Conservation (phyloP, 1,140 invertebrate species). For the Aporrectodea caliginosa region DNA sequence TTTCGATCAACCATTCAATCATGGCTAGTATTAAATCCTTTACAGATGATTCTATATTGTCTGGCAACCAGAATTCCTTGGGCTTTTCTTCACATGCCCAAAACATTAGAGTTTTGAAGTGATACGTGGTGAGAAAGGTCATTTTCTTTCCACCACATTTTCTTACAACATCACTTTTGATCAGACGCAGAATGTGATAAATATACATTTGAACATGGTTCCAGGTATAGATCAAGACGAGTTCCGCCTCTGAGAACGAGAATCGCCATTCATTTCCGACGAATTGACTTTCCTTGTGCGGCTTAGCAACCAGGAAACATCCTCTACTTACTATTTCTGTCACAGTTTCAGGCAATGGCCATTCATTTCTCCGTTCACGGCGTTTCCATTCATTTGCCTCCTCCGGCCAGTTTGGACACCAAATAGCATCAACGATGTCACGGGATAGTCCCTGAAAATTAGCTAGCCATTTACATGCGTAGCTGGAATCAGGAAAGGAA, state of each 20-base stretch:
- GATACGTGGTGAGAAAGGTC: not conserved
- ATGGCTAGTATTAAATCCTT: not conserved
- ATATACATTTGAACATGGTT: not conserved
- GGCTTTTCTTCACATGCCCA: not conserved
- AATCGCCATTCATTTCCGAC: not conserved
- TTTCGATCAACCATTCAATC: not conserved
- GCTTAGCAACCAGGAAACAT: not conserved
- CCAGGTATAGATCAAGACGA: not conserved
- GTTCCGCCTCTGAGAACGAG: not conserved
- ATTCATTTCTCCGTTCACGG: not conserved
- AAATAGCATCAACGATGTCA: too few relatives aligned
- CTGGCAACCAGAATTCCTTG: not conserved
- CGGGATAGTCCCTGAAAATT: too few relatives aligned
- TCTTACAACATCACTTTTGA: not conserved
- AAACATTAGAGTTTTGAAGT: not conserved
- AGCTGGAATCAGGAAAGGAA: too few relatives aligned
- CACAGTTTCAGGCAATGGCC: not conserved
- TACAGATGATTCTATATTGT: not conserved
- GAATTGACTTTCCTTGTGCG: not conserved
- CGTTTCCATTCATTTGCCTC: not conserved
- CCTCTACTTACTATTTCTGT: not conserved
- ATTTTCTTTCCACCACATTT: not conserved
- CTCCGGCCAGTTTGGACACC: not conserved
- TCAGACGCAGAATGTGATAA: not conserved
- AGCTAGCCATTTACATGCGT: too few relatives aligned